Evolutionary conservation across 2,888 invertebrate genomes (phyloP).

Genomic region (Timema cristinae): DNA sequence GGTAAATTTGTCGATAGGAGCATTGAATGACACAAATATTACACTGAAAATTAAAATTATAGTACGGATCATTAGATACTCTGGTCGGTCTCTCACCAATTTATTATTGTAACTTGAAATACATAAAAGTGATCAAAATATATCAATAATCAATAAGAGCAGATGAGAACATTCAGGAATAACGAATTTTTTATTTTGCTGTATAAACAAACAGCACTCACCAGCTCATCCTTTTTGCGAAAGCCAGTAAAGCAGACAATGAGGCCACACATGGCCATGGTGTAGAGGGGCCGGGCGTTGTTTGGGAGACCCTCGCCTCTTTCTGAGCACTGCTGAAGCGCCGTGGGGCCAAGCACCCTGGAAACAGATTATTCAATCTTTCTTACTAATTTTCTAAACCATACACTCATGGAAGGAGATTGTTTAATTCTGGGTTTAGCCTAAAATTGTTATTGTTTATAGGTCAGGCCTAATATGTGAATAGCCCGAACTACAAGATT

Average conservation of each 20-base stretch:
- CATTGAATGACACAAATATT: too few species aligned
- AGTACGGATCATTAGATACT: too few species aligned
- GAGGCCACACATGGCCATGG: slow-evolving; percentile 81
- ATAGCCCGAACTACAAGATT: too few species aligned
- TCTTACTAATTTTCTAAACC: background rate
- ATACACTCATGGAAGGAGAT: too few species aligned
- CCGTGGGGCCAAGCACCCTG: slow-evolving; percentile 77
- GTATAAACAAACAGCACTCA: slow-evolving; percentile 47
- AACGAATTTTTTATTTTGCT: background rate
- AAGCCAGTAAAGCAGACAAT: slow-evolving; percentile 92
- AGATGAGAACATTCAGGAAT: background rate
- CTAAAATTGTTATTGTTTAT: too few species aligned
- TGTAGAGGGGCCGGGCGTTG: slow-evolving; percentile 79
- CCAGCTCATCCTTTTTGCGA: slow-evolving; percentile 83
- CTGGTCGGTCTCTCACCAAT: too few species aligned
- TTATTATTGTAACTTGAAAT: too few species aligned
- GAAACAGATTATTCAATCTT: slow-evolving; percentile 24
- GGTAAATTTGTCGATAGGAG: too few species aligned
- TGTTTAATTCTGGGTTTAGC: too few species aligned
- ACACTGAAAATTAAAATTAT: too few species aligned
- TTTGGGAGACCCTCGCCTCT: slow-evolving; percentile 67
- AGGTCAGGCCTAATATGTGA: too few species aligned
- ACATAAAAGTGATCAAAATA: too few species aligned
- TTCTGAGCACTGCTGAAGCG: slow-evolving; percentile 69
- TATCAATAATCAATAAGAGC: slow-evolving; percentile 5